Base-by-base conservation (phyloP, 2,113 vertebrate species). In the Psilopsiagon aurifrons region DNA sequence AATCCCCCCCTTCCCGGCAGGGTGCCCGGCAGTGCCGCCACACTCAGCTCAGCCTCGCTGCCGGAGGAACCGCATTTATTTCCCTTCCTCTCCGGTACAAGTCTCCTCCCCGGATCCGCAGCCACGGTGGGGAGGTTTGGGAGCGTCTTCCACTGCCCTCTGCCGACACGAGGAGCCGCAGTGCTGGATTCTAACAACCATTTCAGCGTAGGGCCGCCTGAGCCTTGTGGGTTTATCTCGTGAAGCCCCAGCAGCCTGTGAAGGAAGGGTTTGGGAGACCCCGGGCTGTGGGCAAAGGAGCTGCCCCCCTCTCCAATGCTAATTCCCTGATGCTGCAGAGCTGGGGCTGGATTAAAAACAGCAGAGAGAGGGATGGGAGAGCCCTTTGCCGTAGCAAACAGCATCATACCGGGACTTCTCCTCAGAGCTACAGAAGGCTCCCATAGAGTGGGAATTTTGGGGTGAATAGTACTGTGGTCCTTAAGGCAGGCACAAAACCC, bases 61-160 rank as follows among this genome's bases (percentile, higher is more conserved):
- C 94, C 86, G 83, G 69, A 94, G 83, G 93, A 91, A 91, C 84
- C 83, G 78, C 63, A 49, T 75, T 89, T 79, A 86, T 83, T 95
- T 64, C 95, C 66, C 70, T 96, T 96, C 96, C 95, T 96, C 88
- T 41, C 83, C 20, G 71, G 20, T 57, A 47, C 79, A 96, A 96
- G 79, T 92, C 95, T 96, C 95, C 95, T 96, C 95, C 96, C 95
- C 95, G 94, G 95, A 96, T 95, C 86, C 6, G 9, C 79, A 27
- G 69, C 31, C 6, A 80, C 47, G 85, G 59, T 82, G 6, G 66
- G 68, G 39, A 92, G 67, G 7, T 12, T 86, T 92, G 86, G 57
- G 39, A 91, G 88, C 81, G 90, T 96, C 95, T 94, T 96, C 83
- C 94, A 95, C 92, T 95, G 94, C 96, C 96, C 96, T 92, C 96